These are phyloP conservation scores for Hipposideros armiger DNA, from an alignment of 2,113 vertebrate genomes.

Conservation along the genomic window DNA sequence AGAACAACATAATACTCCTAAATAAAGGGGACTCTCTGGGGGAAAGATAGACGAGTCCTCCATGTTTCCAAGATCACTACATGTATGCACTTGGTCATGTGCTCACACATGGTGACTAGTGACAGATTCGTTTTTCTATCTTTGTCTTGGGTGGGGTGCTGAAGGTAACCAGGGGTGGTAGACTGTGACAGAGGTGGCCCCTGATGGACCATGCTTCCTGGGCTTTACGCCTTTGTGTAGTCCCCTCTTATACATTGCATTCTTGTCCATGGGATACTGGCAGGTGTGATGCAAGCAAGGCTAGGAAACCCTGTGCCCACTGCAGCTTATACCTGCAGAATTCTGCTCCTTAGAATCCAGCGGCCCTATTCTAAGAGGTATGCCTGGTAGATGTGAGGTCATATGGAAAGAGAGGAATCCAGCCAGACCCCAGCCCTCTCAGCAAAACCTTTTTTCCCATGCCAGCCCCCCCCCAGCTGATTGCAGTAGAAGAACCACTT, in stretches of 20 bases:
- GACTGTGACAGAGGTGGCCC: not conserved
- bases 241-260: not conserved
- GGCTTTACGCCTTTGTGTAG: not conserved
- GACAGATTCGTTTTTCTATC: not conserved
- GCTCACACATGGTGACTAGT: not conserved
- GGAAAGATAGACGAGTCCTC: not conserved
- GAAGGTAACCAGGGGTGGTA: not conserved
- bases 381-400: not conserved
- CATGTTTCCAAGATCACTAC: not conserved
- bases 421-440: not conserved
- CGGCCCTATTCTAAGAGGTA: not conserved
- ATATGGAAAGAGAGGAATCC: not conserved
- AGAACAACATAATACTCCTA: not conserved
- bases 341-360: not conserved
- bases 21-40: not conserved
- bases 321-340: not conserved
- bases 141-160: not conserved
- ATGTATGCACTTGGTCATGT: not conserved
- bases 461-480: rapidly evolving
- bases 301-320: not conserved
- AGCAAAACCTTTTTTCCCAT: not conserved
- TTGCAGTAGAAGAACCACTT: not conserved
- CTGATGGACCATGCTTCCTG: rapidly evolving
- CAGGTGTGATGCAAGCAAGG: not conserved
- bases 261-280: not conserved